These are phyloP conservation scores for Xyliphius kryptos DNA, from an alignment of 2,113 vertebrate species.

Conservation along the genomic window DNA sequence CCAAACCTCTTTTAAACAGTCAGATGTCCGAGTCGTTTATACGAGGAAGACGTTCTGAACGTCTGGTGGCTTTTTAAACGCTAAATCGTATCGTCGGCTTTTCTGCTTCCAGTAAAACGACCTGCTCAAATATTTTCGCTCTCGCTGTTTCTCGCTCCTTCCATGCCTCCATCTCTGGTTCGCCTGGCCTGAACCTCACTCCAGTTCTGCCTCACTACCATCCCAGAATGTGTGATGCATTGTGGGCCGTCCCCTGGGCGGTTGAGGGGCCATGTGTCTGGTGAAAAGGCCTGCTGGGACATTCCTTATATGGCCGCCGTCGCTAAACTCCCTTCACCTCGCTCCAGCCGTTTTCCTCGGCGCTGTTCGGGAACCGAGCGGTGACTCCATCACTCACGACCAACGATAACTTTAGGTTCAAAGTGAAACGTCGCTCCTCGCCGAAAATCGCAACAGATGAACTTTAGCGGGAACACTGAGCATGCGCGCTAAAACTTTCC, in stretches of 20 bases:
- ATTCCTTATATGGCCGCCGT: slow-evolving; percentile 42
- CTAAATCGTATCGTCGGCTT: no score
- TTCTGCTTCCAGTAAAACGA: slow-evolving; percentile 29
- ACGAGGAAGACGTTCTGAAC: slow-evolving; percentile 11
- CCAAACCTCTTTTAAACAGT: slow-evolving; percentile 3
- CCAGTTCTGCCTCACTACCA: slow-evolving; percentile 44
- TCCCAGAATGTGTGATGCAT: slow-evolving; percentile 36
- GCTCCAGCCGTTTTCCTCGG: neutral
- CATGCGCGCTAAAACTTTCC: neutral
- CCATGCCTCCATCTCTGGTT: slow-evolving; percentile 33
- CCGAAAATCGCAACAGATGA: no score
- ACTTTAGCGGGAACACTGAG: no score
- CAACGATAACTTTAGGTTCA: neutral
- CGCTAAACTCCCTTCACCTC: slow-evolving; percentile 42
- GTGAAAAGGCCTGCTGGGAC: slow-evolving; percentile 41
- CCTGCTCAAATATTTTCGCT: neutral
- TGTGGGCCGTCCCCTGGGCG: slow-evolving; percentile 40
- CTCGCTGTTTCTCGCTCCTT: neutral
- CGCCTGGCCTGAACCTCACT: slow-evolving; percentile 31
- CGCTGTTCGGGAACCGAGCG: slow-evolving; percentile 1
- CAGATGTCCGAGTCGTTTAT: neutral
- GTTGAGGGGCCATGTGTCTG: slow-evolving; percentile 44
- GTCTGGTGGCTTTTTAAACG: slow-evolving; percentile 4
- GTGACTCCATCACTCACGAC: neutral
- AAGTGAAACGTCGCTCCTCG: neutral